These are phyloP conservation scores for Nanorana parkeri DNA, from an alignment of 2,113 vertebrate genomes.

Conservation along the genomic window DNA sequence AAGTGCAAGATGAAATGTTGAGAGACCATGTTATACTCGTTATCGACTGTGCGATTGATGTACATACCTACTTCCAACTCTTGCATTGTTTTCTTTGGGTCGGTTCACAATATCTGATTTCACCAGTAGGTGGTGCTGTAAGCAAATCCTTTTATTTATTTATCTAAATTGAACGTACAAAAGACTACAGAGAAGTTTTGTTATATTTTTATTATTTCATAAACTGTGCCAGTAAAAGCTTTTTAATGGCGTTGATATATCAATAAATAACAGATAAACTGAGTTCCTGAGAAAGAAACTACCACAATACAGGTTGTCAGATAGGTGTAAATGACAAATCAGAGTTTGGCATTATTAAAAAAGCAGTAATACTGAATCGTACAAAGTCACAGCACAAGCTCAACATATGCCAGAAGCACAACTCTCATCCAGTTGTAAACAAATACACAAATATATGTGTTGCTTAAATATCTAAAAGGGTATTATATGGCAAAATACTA, in stretches of 20 bases:
- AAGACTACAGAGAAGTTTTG: neutral
- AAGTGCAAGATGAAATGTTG: too few species aligned
- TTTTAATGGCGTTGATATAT: slow-evolving; percentile 83
- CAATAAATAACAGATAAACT: slow-evolving; percentile 86
- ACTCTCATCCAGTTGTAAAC: slow-evolving; percentile 90
- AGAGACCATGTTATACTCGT: too few species aligned
- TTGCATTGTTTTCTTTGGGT: too few species aligned
- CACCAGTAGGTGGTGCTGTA: too few species aligned
- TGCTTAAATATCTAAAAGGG: slow-evolving; percentile 74
- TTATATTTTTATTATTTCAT: slow-evolving; percentile 69
- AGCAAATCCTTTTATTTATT: too few species aligned
- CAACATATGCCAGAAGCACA: slow-evolving; percentile 84
- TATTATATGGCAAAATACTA: slow-evolving; percentile 73
- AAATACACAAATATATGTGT: slow-evolving; percentile 75
- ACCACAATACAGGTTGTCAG: slow-evolving; percentile 78
- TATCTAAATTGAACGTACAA: too few species aligned
- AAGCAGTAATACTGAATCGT: slow-evolving; percentile 87
- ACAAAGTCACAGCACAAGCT: slow-evolving; percentile 88
- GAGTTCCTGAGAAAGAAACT: slow-evolving; percentile 86
- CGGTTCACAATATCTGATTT: too few species aligned
- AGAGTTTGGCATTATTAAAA: slow-evolving; percentile 70
- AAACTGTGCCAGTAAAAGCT: slow-evolving; percentile 82
- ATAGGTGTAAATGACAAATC: slow-evolving; percentile 73
- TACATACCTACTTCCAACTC: too few species aligned
- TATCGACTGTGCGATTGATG: too few species aligned